Percentiles rank a stretch among this genome's conserved stretches.
phyloP scores from a whole-genome alignment of 2,113 vertebrate genomes.

The Oreochromis tanganicae region DNA sequence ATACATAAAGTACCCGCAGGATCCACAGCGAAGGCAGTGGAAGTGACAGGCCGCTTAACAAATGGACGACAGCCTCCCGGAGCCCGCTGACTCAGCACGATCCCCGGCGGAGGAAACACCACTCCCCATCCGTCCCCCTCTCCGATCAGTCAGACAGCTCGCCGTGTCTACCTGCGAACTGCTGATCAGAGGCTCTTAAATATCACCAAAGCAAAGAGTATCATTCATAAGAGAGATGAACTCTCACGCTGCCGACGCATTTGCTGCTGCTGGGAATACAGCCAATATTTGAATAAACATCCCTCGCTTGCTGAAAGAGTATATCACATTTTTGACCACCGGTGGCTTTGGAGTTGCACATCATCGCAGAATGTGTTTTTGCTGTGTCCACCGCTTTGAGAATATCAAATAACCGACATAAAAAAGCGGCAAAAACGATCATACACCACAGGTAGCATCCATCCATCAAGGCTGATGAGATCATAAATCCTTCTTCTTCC shows the following conservation, averaged over 20 bases:
- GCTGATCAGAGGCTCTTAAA: conserved; percentile 66
- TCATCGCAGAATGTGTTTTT: neutral
- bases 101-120: neutral
- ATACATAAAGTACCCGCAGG: conserved; percentile 70
- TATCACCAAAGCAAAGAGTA: conserved; percentile 54
- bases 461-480: conserved; percentile 50
- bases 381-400: neutral
- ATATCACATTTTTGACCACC: conserved; percentile 17
- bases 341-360: neutral
- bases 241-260: neutral
- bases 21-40: conserved; percentile 55
- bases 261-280: conserved; percentile 16
- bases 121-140: neutral
- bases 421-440: conserved; percentile 30
- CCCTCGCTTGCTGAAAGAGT: neutral
- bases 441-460: conserved; percentile 10
- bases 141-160: conserved; percentile 31
- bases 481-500: conserved; percentile 49
- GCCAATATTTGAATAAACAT: conserved; percentile 41
- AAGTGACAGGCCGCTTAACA: conserved; percentile 68
- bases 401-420: conserved; percentile 10
- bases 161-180: conserved; percentile 39
- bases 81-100: conserved; percentile 63
- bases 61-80: conserved; percentile 55
- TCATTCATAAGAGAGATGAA: conserved; percentile 53